A percentile compares a stretch with the other conserved stretches of the same genome.
Conservation (phyloP, 2,113 vertebrate genomes). For the Petrocephalus microphthalmus region DNA sequence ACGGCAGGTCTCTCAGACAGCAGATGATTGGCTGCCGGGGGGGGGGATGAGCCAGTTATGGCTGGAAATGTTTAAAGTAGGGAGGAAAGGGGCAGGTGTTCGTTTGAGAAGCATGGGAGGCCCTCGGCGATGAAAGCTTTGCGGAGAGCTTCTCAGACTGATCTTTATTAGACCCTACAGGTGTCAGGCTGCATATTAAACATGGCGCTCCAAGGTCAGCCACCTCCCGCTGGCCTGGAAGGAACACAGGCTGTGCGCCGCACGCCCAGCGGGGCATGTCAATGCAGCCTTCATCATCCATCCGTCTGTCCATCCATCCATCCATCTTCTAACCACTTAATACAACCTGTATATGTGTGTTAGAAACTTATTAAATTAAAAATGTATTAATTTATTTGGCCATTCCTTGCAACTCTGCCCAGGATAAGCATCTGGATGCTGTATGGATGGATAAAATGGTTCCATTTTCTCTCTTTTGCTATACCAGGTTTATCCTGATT, state of each 20-base stretch:
- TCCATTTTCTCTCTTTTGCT: neutral
- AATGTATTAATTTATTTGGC: no score
- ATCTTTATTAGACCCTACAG: constrained; percentile 32
- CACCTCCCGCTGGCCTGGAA: neutral
- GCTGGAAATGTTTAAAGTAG: neutral
- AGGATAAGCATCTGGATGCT: neutral
- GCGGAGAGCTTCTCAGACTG: constrained; percentile 17
- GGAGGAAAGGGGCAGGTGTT: neutral
- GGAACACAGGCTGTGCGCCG: neutral
- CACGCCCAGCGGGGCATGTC: neutral
- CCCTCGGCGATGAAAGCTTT: constrained; percentile 15
- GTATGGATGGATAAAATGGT: neutral
- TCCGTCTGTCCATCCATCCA: neutral
- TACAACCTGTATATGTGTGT: neutral
- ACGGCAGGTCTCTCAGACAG: neutral
- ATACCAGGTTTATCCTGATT: neutral
- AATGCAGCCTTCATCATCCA: constrained; percentile 9
- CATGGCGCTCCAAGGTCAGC: neutral
- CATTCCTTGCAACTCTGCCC: no score
- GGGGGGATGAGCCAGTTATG: neutral
- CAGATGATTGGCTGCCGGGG: neutral
- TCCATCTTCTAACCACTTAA: neutral
- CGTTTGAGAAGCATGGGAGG: neutral
- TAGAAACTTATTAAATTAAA: no score
- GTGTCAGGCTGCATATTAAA: constrained; percentile 4